Evolutionary conservation across 2,113 vertebrate species (phyloP), one percentile per base, ranked within the genome.

Genomic region (Laterallus jamaicensis): DNA sequence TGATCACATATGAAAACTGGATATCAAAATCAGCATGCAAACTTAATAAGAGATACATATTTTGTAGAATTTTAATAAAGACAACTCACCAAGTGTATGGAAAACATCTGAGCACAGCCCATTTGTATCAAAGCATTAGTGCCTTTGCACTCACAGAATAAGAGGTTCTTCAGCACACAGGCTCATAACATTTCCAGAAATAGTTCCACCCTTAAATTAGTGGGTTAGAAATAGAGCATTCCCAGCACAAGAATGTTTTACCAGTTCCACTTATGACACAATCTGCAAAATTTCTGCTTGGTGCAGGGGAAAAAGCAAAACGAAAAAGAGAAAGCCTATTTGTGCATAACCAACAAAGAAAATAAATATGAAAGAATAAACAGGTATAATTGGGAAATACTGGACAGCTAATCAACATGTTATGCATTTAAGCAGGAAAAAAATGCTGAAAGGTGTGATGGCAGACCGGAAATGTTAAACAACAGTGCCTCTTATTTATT

Each of bases 141-240:
- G 76, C 50, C 9, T 93, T 87, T 94, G 42, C 47, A 70, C 18
- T 92, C 56, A 55, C 26, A 70, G 76, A 88, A 58, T 86, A 92
- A 92, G 47, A 64, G 10, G 29, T 90, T 96, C 59, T 83, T 86
- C 47, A 75, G 63, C 70, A 91, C 62, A 87, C 63, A 68, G 59
- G 10, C 84, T 81, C 69, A 50, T 26, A 85, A 63, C 56, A 73
- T 83, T 82, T 89, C 88, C 86, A 94, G 88, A 93, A 96, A 80
- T 64, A 92, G 55, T 86, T 93, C 66, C 79, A 93, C 66, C 82
- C 80, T 88, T 85, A 75, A 95, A 95, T 95, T 77, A 93, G 79
- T 95, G 85, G 89, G 55, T 92, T 90, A 92, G 82, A 66, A 95
- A 84, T 58, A 71, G 66, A 89, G 31, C 6, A 1, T 93, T 88